These are phyloP conservation scores for Acinonyx jubatus DNA, from an alignment of 2,113 vertebrate species.

Conservation along the genomic window DNA sequence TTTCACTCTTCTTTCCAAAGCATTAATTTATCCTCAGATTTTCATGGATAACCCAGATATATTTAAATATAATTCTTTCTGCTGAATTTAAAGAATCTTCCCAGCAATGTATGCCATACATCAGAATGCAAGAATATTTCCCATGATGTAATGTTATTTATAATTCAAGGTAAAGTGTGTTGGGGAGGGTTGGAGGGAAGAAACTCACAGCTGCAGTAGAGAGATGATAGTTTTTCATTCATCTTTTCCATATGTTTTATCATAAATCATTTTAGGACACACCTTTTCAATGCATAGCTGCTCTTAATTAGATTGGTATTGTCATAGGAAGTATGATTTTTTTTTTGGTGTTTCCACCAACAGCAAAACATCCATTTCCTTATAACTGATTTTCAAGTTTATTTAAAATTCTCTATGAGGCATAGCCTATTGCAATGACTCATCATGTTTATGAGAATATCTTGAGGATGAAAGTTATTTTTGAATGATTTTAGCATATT, in stretches of 20 bases:
- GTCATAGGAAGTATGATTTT: neutral
- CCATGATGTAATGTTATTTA: neutral
- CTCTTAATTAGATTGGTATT: conserved; percentile 41
- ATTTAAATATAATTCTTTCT: neutral
- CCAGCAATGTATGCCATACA: neutral
- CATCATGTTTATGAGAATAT: conserved; percentile 57
- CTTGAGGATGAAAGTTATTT: conserved; percentile 34
- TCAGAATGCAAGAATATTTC: neutral
- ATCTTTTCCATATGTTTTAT: neutral
- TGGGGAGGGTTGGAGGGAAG: no score
- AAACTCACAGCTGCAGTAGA: neutral
- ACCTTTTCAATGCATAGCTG: neutral
- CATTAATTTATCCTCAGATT: neutral
- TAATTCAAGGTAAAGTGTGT: neutral
- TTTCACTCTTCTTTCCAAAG: neutral
- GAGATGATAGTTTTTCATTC: neutral
- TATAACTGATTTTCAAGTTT: conserved; percentile 78
- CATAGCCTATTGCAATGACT: conserved; percentile 72
- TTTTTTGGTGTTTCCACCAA: conserved; percentile 37
- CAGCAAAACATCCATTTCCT: conserved; percentile 39
- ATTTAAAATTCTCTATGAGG: conserved; percentile 72
- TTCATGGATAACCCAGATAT: neutral
- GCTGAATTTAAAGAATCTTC: neutral
- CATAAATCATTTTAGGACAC: conserved; percentile 20
- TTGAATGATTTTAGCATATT: conserved; percentile 29